Conservation (phyloP, 2,113 vertebrate genomes). For the Arothron firmamentum region DNA sequence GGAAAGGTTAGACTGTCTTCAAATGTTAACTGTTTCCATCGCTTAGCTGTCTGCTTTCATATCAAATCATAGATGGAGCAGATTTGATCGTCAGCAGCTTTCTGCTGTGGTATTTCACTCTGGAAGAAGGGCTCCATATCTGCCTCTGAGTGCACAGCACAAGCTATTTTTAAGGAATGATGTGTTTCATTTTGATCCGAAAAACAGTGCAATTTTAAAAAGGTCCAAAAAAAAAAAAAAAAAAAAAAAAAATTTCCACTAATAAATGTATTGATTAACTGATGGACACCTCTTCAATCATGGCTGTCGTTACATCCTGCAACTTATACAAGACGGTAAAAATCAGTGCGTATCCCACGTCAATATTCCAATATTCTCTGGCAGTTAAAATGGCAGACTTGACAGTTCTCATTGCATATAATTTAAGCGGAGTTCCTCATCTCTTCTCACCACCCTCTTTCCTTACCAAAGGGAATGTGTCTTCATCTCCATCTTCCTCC, state of each 20-base stretch:
- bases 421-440: constrained; percentile 4
- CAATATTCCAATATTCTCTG: constrained; percentile 2
- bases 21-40: constrained; percentile 58
- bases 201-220: too few relatives aligned
- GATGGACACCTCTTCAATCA: neutral
- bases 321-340: constrained; percentile 1
- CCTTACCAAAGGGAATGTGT: constrained; percentile 11
- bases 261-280: constrained; percentile 9
- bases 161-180: too few relatives aligned
- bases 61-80: constrained; percentile 49
- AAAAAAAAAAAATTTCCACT: too few relatives aligned
- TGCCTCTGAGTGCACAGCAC: neutral
- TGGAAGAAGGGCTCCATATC: constrained; percentile 6
- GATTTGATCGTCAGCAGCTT: constrained; percentile 40
- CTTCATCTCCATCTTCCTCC: neutral
- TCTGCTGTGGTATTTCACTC: constrained; percentile 19
- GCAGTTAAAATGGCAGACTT: constrained; percentile 19
- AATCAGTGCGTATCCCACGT: constrained; percentile 1
- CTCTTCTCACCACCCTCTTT: constrained; percentile 1
- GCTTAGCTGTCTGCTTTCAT: constrained; percentile 42
- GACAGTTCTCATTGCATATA: constrained; percentile 18
- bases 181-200: too few relatives aligned
- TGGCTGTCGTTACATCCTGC: neutral
- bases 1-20: constrained; percentile 69
- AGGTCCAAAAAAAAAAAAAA: too few relatives aligned